Conservation (phyloP, 1,140 invertebrate species). For the Lucilia sericata region DNA sequence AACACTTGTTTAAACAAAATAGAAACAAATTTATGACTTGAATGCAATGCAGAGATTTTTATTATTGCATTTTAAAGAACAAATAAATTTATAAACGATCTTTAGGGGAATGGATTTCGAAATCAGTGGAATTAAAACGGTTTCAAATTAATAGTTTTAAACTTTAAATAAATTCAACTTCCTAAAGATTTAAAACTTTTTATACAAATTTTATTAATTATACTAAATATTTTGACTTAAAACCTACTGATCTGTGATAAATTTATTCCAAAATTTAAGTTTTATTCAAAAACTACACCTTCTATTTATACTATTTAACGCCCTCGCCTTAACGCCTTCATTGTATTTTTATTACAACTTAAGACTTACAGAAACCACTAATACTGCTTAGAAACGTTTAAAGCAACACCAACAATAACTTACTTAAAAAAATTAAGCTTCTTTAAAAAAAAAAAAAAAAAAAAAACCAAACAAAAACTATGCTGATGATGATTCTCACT, state of each 20-base stretch:
- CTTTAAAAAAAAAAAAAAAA: not conserved
- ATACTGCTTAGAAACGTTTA: not conserved
- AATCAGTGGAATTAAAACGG: too few species aligned
- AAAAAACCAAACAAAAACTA: not conserved
- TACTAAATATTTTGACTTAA: too few species aligned
- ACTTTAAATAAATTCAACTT: too few species aligned
- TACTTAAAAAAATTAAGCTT: not conserved
- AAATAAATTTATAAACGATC: not conserved
- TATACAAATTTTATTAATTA: too few species aligned
- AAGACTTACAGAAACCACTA: too few species aligned
- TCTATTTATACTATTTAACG: not conserved
- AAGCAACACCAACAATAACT: not conserved
- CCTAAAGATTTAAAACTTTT: too few species aligned
- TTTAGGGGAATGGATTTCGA: too few species aligned
- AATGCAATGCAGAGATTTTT: too few species aligned
- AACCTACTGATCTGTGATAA: too few species aligned
- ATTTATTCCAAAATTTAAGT: too few species aligned
- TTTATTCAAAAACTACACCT: not conserved
- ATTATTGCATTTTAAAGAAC: not conserved
- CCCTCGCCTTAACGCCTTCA: not conserved
- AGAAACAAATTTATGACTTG: not conserved
- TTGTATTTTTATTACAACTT: not conserved
- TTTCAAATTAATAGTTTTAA: too few species aligned
- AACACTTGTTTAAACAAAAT: constrained; percentile 17
- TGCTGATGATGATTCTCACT: constrained; percentile 30